Evolutionary conservation across 2,888 invertebrate species (phyloP), one percentile per base, ranked within the genome.

Genomic region (Maniola hyperantus): DNA sequence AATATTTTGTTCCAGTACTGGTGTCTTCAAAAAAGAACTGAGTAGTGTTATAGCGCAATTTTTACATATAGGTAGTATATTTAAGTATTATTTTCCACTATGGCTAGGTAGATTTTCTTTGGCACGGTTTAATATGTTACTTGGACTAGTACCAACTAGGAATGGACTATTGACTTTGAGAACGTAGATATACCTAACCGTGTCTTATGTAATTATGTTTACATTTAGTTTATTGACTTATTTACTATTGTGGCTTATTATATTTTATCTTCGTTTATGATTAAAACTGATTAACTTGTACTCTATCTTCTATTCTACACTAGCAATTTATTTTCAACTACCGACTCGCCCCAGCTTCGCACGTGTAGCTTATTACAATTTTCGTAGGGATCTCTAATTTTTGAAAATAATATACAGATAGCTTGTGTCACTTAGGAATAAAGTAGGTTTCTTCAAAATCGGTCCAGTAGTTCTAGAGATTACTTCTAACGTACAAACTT

Each of bases 131-230:
- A 20, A n/a, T 57, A 67, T 63, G 63, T 69, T 75, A 78, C 74
- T 90, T 89, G 89, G 89, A 87, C 79, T 77, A 69, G 68, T 79
- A 84, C 88, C 89, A 89, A 89, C 65, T 72, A 66, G 65, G 62
- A 61, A 64, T 66, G 69, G 71, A 61, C 69, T 71, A 64, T 71
- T 73, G 71, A 69, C 65, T 64, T 57, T 59, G 62, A 46, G 46
- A 68, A 53, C 50, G 51, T 55, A 44, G 18, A 62, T 65, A 65
- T 65, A 42, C 20, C 44, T 60, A 39, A 20, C 44, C 20, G 53
- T 36, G 11, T 11, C 55, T 66, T 58, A 63, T 44, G 34, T 36
- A 63, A 63, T 46, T 39, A 64, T 64, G 65, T 68, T 64, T 62
- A 67, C 64, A 61, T 66, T 64, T 64, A 67, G 65, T 68, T 64